These are phyloP conservation scores for Gulo gulo DNA, from an alignment of 2,113 vertebrate species.

Conservation along the genomic window DNA sequence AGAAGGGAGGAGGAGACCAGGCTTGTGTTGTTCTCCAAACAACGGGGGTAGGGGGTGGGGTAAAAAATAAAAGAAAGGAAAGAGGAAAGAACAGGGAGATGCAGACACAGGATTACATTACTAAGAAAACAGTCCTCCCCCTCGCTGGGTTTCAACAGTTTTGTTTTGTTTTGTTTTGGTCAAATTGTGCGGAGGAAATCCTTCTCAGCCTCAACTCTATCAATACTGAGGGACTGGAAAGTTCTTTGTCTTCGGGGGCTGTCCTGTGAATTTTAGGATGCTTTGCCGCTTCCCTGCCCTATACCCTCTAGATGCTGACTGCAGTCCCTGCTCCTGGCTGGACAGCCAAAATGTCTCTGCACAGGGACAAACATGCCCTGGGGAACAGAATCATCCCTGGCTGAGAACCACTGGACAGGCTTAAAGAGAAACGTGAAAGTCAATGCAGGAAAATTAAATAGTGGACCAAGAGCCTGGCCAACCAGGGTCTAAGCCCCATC, in stretches of 20 bases:
- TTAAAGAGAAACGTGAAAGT: background rate
- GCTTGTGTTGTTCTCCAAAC: background rate
- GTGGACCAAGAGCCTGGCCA: background rate
- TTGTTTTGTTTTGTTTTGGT: no score
- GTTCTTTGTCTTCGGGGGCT: rapidly evolving
- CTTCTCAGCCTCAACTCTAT: background rate
- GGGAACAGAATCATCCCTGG: background rate
- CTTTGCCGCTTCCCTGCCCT: background rate
- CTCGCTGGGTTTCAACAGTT: background rate
- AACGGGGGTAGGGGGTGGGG: rapidly evolving
- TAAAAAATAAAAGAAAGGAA: background rate
- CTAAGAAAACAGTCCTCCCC: background rate
- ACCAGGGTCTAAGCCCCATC: background rate
- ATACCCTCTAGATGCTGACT: background rate
- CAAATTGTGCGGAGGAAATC: rapidly evolving
- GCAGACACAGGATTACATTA: background rate
- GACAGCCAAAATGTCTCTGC: background rate
- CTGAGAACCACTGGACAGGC: background rate
- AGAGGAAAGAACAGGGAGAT: rapidly evolving
- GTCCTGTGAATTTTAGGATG: no score
- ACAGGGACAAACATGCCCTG: background rate
- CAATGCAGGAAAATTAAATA: background rate
- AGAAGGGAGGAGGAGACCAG: background rate
- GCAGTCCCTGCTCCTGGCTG: background rate
- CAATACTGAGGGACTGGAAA: rapidly evolving